These are phyloP conservation scores for Drosophila ercepeae DNA, from an alignment of 1,140 invertebrate genomes.

Conservation along the genomic window DNA sequence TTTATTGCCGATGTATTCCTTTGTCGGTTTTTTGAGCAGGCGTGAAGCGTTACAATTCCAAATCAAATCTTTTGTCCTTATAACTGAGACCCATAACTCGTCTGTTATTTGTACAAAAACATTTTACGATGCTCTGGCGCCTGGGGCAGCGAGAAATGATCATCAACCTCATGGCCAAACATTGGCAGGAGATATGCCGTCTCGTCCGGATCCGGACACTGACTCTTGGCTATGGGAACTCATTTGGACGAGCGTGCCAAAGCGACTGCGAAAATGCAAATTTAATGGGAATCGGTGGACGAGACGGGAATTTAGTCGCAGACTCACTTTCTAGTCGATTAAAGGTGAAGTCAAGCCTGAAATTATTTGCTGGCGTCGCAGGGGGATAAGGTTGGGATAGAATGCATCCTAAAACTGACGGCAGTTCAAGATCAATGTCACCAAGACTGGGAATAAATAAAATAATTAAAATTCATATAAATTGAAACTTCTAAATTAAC, in stretches of 20 bases:
- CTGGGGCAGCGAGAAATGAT: conserved; percentile 21
- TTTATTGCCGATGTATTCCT: conserved; percentile 1
- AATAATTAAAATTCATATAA: background rate
- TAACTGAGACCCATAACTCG: conserved; percentile 27
- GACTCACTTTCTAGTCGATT: conserved; percentile 68
- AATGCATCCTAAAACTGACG: conserved; percentile 2
- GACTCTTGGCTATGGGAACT: conserved; percentile 7
- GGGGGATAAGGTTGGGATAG: conserved; percentile 13
- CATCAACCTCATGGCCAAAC: conserved; percentile 5
- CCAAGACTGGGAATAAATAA: background rate
- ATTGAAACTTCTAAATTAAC: too few relatives aligned
- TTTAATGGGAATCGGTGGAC: conserved; percentile 48
- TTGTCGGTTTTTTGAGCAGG: conserved; percentile 62
- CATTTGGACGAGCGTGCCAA: conserved; percentile 38
- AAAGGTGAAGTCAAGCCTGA: conserved; percentile 61
- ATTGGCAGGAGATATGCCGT: conserved; percentile 68
- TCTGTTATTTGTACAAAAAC: conserved; percentile 54
- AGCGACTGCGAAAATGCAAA: conserved; percentile 60
- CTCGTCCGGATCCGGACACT: conserved; percentile 43
- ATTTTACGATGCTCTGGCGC: conserved; percentile 73
- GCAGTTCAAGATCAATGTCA: conserved; percentile 35
- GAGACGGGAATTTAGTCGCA: conserved; percentile 29
- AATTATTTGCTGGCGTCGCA: conserved; percentile 53
- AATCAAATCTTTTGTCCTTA: conserved; percentile 46
- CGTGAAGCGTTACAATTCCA: conserved; percentile 69